Evolutionary conservation across 2,113 vertebrate genomes (phyloP).

Genomic region (Cariama cristata): DNA sequence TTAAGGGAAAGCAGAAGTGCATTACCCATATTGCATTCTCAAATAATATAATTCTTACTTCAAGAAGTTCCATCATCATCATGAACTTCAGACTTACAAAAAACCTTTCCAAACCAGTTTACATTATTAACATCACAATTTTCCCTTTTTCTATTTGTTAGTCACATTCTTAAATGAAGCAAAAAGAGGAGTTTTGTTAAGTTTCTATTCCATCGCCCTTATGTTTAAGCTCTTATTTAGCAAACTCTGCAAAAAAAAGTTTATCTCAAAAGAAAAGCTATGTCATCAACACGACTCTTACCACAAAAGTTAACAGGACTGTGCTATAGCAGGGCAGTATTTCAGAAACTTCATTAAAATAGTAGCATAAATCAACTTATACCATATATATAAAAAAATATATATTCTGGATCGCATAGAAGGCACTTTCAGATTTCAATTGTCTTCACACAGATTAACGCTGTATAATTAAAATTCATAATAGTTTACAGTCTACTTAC

Average conservation of each 20-base stretch:
- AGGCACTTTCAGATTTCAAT: neutral
- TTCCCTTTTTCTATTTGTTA: neutral
- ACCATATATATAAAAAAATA: neutral
- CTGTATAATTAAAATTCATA: neutral
- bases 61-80: neutral
- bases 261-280: neutral
- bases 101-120: neutral
- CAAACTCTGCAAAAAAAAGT: neutral
- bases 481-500: slow-evolving; percentile 80
- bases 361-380: neutral
- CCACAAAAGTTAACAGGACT: neutral
- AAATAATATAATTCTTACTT: neutral
- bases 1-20: neutral
- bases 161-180: neutral
- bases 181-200: neutral
- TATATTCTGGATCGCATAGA: neutral
- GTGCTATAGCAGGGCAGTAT: neutral
- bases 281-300: neutral
- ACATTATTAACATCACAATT: neutral
- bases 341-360: neutral
- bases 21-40: neutral
- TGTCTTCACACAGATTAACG: neutral
- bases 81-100: neutral
- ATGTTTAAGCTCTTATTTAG: neutral
- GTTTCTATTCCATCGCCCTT: neutral